These are phyloP conservation scores for Stegana nigrithorax DNA, from an alignment of 2,888 invertebrate species.

Conservation along the genomic window DNA sequence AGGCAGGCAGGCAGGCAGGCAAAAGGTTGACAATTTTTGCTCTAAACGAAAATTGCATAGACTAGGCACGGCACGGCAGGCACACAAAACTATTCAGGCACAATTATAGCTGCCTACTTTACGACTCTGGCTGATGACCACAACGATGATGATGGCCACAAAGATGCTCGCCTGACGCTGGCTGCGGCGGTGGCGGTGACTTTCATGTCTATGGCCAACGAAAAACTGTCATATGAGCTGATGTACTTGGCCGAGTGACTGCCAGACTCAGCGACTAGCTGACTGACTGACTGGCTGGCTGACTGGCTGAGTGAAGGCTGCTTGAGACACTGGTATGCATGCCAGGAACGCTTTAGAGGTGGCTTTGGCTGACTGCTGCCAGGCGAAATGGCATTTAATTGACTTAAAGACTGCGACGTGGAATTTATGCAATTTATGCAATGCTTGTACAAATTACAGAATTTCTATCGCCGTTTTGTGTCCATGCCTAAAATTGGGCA, in stretches of 20 bases:
- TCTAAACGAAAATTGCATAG: slow-evolving; percentile 4
- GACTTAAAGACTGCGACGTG: slow-evolving; percentile 22
- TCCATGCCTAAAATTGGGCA: slow-evolving; percentile 13
- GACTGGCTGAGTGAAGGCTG: no score
- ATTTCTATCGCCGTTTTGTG: background rate
- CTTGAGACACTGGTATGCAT: no score
- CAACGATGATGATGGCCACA: no score
- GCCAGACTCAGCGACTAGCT: slow-evolving; percentile 17
- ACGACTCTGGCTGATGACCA: no score
- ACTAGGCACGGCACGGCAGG: no score
- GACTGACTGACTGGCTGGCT: slow-evolving; percentile 33
- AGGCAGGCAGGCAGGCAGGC: background rate
- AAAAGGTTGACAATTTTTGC: slow-evolving; percentile 5
- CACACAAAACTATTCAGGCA: no score
- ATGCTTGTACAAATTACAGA: background rate
- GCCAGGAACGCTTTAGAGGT: slow-evolving; percentile 14
- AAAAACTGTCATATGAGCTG: background rate
- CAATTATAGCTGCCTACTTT: no score
- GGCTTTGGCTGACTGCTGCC: slow-evolving; percentile 36
- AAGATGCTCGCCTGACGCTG: no score
- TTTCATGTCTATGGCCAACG: slow-evolving; percentile 22
- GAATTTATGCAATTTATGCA: background rate
- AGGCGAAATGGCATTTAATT: slow-evolving; percentile 44
- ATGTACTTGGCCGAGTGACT: no score
- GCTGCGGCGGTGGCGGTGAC: background rate